Percentiles rank a stretch among this genome's conserved stretches.
Evolutionary conservation across 2,113 vertebrate species (phyloP).

Genomic region (Poeciliopsis turrubarensis): DNA sequence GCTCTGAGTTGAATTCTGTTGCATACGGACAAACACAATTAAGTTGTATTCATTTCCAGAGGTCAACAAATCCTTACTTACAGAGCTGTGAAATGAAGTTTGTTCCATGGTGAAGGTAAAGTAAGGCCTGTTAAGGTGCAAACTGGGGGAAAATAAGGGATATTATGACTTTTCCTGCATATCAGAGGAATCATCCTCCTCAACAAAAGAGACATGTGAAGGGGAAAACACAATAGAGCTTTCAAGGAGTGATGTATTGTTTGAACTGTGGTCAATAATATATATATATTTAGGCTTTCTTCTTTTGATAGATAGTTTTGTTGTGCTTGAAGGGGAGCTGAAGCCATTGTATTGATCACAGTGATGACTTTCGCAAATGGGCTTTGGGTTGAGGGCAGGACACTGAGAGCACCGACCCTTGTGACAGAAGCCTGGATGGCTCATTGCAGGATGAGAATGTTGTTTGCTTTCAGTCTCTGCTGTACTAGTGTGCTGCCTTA

Average conservation of each 20-base stretch:
- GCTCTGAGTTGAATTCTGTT: slow-evolving; percentile 52
- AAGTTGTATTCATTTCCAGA: slow-evolving; percentile 44
- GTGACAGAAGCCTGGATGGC: slow-evolving; percentile 26
- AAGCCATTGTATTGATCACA: slow-evolving; percentile 53
- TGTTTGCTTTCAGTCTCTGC: slow-evolving; percentile 26
- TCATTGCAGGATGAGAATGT: slow-evolving; percentile 17
- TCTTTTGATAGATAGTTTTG: slow-evolving; percentile 59
- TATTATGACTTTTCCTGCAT: slow-evolving; percentile 57
- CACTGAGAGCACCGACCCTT: slow-evolving; percentile 2
- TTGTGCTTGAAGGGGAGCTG: slow-evolving; percentile 15
- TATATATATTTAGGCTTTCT: slow-evolving; percentile 34
- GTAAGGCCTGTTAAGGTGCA: not conserved
- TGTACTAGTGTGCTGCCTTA: slow-evolving; percentile 5
- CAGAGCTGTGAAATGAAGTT: slow-evolving; percentile 22
- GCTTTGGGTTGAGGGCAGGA: slow-evolving; percentile 35
- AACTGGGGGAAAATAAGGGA: slow-evolving; percentile 41
- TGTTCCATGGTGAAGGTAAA: slow-evolving; percentile 22
- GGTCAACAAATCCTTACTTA: slow-evolving; percentile 46
- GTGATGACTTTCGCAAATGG: slow-evolving; percentile 55
- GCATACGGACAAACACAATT: slow-evolving; percentile 38
- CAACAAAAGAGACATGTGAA: not conserved
- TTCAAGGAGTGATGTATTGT: slow-evolving; percentile 51
- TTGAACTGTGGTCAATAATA: slow-evolving; percentile 36
- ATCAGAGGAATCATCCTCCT: slow-evolving; percentile 11
- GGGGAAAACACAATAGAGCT: slow-evolving; percentile 29